These are phyloP conservation scores for Poliocrania exsul DNA, from an alignment of 2,797 vertebrate genomes.

Conservation along the genomic window DNA sequence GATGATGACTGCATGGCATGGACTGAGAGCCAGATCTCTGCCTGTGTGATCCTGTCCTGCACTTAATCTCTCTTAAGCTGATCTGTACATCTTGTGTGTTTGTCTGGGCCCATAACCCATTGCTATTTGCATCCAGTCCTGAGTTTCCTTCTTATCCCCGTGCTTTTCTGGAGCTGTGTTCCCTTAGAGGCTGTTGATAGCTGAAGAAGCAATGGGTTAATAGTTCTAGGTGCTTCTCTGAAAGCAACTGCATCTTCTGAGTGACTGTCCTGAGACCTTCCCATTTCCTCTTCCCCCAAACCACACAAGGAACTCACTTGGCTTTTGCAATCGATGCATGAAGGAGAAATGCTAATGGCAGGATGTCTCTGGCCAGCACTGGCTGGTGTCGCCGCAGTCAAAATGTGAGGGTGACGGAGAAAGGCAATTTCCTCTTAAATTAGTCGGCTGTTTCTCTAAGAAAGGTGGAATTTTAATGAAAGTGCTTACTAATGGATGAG, in stretches of 20 bases:
- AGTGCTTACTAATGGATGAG: conserved; percentile 61
- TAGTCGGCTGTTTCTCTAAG: not conserved
- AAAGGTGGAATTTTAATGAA: conserved; percentile 66
- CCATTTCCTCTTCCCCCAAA: not conserved
- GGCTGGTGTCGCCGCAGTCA: not conserved
- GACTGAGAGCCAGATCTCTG: not conserved
- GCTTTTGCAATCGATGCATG: not conserved
- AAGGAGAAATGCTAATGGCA: not conserved
- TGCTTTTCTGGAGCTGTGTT: not conserved
- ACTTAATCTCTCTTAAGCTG: not conserved
- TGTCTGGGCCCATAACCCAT: not conserved
- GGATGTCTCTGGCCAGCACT: not conserved
- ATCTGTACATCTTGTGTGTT: not conserved
- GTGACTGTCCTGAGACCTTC: not conserved
- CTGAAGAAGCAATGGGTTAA: not conserved
- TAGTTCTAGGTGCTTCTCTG: not conserved
- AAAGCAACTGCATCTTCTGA: not conserved
- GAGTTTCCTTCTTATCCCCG: accelerated
- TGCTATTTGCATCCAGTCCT: accelerated
- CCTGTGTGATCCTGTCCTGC: not conserved
- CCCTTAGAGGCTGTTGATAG: not conserved
- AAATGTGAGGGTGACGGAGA: accelerated
- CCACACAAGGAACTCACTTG: accelerated
- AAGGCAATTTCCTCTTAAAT: conserved; percentile 49
- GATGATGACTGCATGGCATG: accelerated